Evolutionary conservation across 2,797 vertebrate genomes (phyloP).

Genomic region (Sebastes glaucus): DNA sequence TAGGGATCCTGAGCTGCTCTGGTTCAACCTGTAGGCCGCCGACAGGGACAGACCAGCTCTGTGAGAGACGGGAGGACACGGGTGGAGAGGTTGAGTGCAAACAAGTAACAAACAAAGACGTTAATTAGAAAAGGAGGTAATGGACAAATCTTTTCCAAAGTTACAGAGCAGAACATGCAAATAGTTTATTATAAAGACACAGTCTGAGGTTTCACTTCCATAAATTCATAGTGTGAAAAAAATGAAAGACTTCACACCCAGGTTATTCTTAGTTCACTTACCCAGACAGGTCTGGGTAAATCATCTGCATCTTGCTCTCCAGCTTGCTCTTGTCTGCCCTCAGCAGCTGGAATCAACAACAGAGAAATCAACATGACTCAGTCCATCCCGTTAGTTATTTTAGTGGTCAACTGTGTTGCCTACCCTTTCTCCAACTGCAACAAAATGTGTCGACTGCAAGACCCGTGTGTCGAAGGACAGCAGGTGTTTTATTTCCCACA

Average conservation of each 20-base stretch:
- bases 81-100: not conserved
- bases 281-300: slow-evolving; percentile 88
- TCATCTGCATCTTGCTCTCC: slow-evolving; percentile 84
- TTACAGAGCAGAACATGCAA: not conserved
- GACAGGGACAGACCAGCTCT: slow-evolving; percentile 77
- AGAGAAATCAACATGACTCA: slow-evolving; percentile 26
- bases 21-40: slow-evolving; percentile 77
- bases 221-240: not conserved
- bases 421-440: not conserved
- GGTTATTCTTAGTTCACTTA: slow-evolving; percentile 68
- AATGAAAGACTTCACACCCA: not conserved
- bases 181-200: not conserved
- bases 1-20: slow-evolving; percentile 82
- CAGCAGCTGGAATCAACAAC: slow-evolving; percentile 79
- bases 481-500: slow-evolving; percentile 51
- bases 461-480: not conserved
- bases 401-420: not conserved
- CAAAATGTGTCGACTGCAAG: not conserved
- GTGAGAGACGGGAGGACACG: not conserved
- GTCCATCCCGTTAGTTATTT: not conserved
- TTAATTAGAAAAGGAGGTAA: not conserved
- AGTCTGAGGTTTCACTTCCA: not conserved
- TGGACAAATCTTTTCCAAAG: not conserved
- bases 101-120: not conserved
- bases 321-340: slow-evolving; percentile 88